These are phyloP conservation scores for Blera fallax DNA, from an alignment of 2,888 invertebrate genomes.

Conservation along the genomic window DNA sequence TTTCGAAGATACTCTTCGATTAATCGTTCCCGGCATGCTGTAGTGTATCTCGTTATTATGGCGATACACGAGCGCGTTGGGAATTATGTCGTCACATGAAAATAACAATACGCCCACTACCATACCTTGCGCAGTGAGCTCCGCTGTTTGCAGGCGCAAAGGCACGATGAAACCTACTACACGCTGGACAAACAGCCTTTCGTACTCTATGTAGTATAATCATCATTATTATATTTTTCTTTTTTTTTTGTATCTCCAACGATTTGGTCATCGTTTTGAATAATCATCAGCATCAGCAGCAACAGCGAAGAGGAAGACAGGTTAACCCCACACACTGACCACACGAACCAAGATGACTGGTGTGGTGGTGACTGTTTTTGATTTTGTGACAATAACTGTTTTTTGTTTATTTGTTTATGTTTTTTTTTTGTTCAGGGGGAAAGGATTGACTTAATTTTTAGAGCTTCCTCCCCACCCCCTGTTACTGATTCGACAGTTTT, in stretches of 20 bases:
- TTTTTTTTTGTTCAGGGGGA: constrained; percentile 18
- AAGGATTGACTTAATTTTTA: constrained; percentile 52
- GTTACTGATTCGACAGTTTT: background rate
- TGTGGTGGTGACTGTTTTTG: constrained; percentile 7
- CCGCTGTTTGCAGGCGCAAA: background rate
- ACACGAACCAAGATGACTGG: constrained; percentile 7
- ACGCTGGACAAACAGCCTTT: background rate
- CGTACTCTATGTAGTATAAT: background rate
- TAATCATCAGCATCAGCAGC: constrained; percentile 25
- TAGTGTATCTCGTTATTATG: background rate
- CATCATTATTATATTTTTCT: background rate
- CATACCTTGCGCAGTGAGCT: background rate
- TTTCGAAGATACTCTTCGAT: constrained; percentile 13
- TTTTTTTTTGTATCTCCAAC: background rate
- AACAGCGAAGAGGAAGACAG: constrained; percentile 38
- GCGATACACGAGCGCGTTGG: constrained; percentile 6
- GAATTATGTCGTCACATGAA: constrained; percentile 39
- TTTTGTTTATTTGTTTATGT: constrained; percentile 26
- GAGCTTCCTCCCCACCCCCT: background rate
- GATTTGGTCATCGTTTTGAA: constrained; percentile 45
- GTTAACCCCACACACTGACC: constrained; percentile 49
- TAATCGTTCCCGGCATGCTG: background rate
- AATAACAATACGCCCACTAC: constrained; percentile 49
- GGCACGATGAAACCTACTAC: background rate
- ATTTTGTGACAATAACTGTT: constrained; percentile 57